Conservation (phyloP, 2,888 invertebrate genomes). For the Hydraecia micacea region DNA sequence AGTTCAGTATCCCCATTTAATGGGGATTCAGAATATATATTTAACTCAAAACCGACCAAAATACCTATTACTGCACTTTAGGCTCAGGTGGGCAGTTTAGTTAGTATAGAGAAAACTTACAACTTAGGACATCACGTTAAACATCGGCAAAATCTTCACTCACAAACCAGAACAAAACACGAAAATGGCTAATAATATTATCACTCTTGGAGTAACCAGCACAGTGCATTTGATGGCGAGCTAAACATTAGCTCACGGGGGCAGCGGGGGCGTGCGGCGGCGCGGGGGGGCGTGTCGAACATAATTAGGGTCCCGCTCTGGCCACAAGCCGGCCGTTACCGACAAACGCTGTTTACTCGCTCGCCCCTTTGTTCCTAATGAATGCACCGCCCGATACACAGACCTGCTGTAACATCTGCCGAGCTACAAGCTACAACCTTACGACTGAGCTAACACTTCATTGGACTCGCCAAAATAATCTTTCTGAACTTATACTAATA, state of each 20-base stretch:
- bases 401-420: conserved; percentile 25
- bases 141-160: no score
- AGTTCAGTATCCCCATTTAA: no score
- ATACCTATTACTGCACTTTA: no score
- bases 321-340: conserved; percentile 28
- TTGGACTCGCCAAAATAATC: neutral
- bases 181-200: no score
- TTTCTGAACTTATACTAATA: neutral
- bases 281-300: conserved; percentile 24
- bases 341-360: conserved; percentile 36
- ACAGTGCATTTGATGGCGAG: neutral
- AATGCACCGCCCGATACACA: conserved; percentile 35
- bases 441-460: neutral
- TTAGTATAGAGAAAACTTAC: no score
- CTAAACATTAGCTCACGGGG: conserved; percentile 1
- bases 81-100: no score
- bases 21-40: no score
- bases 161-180: no score
- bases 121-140: no score
- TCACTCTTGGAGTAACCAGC: neutral
- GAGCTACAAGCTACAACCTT: conserved; percentile 6
- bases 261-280: neutral
- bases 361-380: conserved; percentile 38
- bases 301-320: conserved; percentile 31
- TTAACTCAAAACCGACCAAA: no score